Evolutionary conservation across 1,140 invertebrate species (phyloP).

Genomic region (Drosophila quadrilineata): DNA sequence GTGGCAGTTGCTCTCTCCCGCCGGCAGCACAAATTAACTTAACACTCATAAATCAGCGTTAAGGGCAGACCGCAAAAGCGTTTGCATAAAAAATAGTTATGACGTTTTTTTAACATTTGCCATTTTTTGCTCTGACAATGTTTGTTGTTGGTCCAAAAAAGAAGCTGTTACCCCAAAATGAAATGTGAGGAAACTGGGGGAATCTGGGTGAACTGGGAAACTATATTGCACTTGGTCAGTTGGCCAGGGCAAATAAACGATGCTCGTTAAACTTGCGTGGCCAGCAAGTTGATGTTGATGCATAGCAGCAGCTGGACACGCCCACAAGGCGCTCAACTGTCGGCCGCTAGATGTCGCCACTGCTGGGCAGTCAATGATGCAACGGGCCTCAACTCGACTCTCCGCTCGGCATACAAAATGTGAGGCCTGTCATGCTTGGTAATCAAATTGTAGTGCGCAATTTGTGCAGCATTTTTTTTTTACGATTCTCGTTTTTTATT

Average conservation of each 20-base stretch:
- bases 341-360: background rate
- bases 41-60: conserved; percentile 77
- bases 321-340: background rate
- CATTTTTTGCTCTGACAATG: conserved; percentile 25
- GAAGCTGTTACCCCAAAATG: conserved; percentile 8
- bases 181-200: background rate
- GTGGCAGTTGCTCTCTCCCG: conserved; percentile 13
- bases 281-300: conserved; percentile 69
- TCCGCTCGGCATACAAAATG: conserved; percentile 38
- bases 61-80: conserved; percentile 73
- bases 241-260: conserved; percentile 61
- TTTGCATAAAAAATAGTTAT: conserved; percentile 76
- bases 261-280: conserved; percentile 66
- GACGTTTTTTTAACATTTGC: conserved; percentile 36
- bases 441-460: conserved; percentile 71
- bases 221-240: conserved; percentile 32
- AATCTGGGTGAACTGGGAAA: background rate
- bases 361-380: conserved; percentile 28
- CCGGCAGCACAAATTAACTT: conserved; percentile 71
- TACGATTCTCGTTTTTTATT: conserved; percentile 22
- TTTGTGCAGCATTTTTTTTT: conserved; percentile 47
- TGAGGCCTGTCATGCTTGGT: conserved; percentile 55
- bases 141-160: conserved; percentile 17
- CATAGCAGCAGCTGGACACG: background rate
- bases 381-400: conserved; percentile 16